Evolutionary conservation across 2,888 invertebrate species (phyloP).

Genomic region (Nephrotoma flavescens): DNA sequence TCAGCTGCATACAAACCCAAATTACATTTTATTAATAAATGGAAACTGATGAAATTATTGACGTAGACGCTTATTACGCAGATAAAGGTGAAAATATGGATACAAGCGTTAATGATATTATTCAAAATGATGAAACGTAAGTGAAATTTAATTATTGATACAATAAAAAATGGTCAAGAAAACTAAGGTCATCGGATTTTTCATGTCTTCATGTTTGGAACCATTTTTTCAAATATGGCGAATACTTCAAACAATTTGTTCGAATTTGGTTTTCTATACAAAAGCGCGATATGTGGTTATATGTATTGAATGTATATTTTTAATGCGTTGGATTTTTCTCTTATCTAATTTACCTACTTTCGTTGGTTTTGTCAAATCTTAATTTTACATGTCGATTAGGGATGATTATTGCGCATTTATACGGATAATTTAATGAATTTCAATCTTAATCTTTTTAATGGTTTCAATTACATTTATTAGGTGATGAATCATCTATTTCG

Average conservation of each 20-base stretch:
- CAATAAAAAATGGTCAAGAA: not conserved
- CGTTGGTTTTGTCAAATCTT: not conserved
- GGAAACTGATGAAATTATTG: not conserved
- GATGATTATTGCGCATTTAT: not conserved
- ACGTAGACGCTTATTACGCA: not conserved
- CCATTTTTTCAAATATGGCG: not conserved
- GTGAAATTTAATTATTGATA: not conserved
- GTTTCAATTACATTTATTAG: too few species aligned
- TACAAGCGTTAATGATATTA: not conserved
- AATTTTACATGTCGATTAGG: not conserved
- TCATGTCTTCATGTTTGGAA: not conserved
- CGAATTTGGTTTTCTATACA: not conserved
- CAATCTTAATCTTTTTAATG: too few species aligned
- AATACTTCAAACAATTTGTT: not conserved
- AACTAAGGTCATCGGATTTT: not conserved
- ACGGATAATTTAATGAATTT: not conserved
- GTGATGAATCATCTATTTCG: too few species aligned
- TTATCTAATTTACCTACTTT: not conserved
- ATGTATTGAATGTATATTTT: not conserved
- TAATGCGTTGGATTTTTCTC: not conserved
- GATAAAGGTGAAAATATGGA: not conserved
- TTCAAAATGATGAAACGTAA: constrained; percentile 2
- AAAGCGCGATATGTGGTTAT: not conserved
- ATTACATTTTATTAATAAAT: not conserved
- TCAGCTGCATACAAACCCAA: not conserved